Conservation (phyloP, 1,140 invertebrate species). For the Drosophila suzukii region DNA sequence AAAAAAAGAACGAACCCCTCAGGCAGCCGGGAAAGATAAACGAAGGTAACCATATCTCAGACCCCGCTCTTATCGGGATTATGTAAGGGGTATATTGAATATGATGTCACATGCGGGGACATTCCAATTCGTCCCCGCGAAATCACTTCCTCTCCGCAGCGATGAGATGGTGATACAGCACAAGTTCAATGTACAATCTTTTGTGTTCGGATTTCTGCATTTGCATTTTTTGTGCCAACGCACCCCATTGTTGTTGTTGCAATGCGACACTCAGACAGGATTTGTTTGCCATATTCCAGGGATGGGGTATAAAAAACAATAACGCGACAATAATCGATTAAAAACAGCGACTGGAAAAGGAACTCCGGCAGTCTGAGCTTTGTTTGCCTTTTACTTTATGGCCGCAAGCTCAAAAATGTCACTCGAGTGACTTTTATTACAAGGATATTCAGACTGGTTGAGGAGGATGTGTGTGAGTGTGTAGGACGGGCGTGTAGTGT, state of each 20-base stretch:
- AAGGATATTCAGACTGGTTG: constrained; percentile 28
- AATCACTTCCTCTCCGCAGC: neutral
- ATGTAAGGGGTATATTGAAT: constrained; percentile 62
- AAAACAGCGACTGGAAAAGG: constrained; percentile 70
- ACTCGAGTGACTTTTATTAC: constrained; percentile 80
- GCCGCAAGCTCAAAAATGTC: constrained; percentile 79
- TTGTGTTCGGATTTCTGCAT: constrained; percentile 44
- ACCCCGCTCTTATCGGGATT: constrained; percentile 50
- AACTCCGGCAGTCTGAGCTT: constrained; percentile 50
- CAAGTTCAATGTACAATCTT: constrained; percentile 77
- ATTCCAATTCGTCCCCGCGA: constrained; percentile 56
- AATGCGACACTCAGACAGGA: constrained; percentile 79
- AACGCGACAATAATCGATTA: constrained; percentile 76
- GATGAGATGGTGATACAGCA: constrained; percentile 51
- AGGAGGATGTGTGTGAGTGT: neutral
- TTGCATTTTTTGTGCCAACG: constrained; percentile 40
- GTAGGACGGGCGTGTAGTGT: neutral
- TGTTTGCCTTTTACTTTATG: constrained; percentile 75
- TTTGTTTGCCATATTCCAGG: constrained; percentile 45
- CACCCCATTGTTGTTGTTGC: constrained; percentile 44
- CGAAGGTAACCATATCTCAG: constrained; percentile 59
- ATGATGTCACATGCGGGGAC: constrained; percentile 52
- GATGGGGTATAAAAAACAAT: constrained; percentile 39
- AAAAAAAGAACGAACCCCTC: neutral
- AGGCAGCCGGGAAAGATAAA: constrained; percentile 43